Percentiles rank a stretch among this genome's conserved stretches.
Evolutionary conservation across 2,888 invertebrate species (phyloP).

Genomic region (Daptonema setosum): DNA sequence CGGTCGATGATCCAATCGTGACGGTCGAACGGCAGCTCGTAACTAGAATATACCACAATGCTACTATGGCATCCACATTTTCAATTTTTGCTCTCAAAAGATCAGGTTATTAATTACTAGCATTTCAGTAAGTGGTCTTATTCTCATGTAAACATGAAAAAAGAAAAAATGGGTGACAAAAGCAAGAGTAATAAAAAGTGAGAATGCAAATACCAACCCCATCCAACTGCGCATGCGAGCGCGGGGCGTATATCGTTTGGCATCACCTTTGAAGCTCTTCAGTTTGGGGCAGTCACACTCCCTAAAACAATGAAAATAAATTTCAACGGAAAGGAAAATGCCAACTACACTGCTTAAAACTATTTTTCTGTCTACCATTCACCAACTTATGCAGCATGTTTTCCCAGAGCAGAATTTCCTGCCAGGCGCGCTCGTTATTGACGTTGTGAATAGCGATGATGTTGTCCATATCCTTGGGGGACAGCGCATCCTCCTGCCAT

Average conservation of each 20-base stretch:
- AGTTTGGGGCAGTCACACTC: conserved; percentile 69
- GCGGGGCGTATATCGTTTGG: conserved; percentile 72
- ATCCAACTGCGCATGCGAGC: conserved; percentile 64
- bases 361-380: no score
- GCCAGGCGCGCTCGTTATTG: conserved; percentile 95
- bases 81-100: no score
- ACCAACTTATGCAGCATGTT: conserved; percentile 28
- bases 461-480: conserved; percentile 70
- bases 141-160: no score
- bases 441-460: conserved; percentile 90
- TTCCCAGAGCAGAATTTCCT: conserved; percentile 89
- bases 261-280: conserved; percentile 68
- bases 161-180: no score
- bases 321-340: no score
- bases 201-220: no score
- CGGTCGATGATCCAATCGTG: conserved; percentile 98
- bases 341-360: no score
- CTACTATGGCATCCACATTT: no score
- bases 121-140: no score
- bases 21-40: conserved; percentile 89
- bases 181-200: no score
- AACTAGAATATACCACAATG: conserved; percentile 31
- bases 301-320: no score
- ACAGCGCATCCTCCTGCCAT: conserved; percentile 43
- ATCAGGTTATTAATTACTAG: no score